A percentile compares a stretch with the other conserved stretches of the same genome.
Conservation (phyloP, 2,888 invertebrate species). For the Carpatolechia fugitivella region DNA sequence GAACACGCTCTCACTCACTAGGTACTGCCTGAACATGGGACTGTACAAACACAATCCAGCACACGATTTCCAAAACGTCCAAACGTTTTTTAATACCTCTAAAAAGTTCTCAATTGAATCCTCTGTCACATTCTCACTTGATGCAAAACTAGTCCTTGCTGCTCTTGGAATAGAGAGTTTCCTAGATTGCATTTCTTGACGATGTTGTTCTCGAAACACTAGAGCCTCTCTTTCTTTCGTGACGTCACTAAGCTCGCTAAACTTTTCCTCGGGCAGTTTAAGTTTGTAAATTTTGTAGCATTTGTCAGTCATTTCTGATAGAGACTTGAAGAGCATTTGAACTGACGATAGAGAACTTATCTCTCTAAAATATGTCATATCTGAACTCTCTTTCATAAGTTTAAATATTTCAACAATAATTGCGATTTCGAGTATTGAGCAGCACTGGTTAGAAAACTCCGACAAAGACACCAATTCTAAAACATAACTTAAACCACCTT, state of each 20-base stretch:
- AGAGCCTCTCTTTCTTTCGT: slow-evolving; percentile 44
- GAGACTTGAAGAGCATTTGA: slow-evolving; percentile 64
- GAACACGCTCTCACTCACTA: slow-evolving; percentile 57
- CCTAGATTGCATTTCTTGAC: slow-evolving; percentile 21
- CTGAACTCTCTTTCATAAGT: slow-evolving; percentile 53
- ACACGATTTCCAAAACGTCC: slow-evolving; percentile 74
- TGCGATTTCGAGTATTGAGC: slow-evolving; percentile 80
- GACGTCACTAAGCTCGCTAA: slow-evolving; percentile 51
- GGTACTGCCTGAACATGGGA: slow-evolving; percentile 71
- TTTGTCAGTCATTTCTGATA: slow-evolving; percentile 56
- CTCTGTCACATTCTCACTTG: slow-evolving; percentile 32
- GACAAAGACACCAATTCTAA: slow-evolving; percentile 73
- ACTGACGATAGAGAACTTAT: slow-evolving; percentile 62
- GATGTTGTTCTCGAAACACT: slow-evolving; percentile 1
- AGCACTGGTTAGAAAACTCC: slow-evolving; percentile 79
- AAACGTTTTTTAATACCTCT: slow-evolving; percentile 59
- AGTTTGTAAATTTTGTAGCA: slow-evolving; percentile 56
- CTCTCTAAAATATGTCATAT: slow-evolving; percentile 51
- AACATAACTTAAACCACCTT: slow-evolving; percentile 78
- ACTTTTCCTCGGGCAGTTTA: slow-evolving; percentile 51
- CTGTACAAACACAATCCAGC: slow-evolving; percentile 76
- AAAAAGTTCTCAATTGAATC: slow-evolving; percentile 46
- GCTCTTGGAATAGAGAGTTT: slow-evolving; percentile 35
- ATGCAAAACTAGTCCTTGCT: slow-evolving; percentile 31
- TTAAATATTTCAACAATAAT: slow-evolving; percentile 80